Percentiles rank a stretch among this genome's conserved stretches.
Evolutionary conservation across 2,888 invertebrate species (phyloP).

Genomic region (Calliphora vomitoria): DNA sequence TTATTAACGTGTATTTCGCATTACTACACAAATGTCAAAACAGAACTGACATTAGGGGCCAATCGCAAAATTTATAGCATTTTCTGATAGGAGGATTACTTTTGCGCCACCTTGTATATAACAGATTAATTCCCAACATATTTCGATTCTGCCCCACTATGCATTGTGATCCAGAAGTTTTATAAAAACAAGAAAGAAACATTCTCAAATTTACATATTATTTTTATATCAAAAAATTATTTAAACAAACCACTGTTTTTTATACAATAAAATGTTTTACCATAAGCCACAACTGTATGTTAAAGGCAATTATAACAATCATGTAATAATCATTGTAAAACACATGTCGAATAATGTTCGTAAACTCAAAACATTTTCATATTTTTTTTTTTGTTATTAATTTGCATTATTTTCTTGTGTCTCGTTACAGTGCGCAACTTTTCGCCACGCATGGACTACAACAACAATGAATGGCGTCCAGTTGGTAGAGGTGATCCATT

Average conservation of each 20-base stretch:
- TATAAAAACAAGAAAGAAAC: too few relatives aligned
- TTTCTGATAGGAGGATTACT: too few relatives aligned
- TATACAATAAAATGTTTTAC: not conserved
- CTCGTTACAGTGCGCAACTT: constrained; percentile 83
- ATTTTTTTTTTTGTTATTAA: constrained; percentile 64
- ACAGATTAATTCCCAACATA: too few relatives aligned
- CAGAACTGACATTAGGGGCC: too few relatives aligned
- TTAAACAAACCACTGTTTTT: not conserved
- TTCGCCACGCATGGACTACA: constrained; percentile 92
- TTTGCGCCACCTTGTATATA: too few relatives aligned
- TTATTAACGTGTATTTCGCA: too few relatives aligned
- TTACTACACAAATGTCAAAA: too few relatives aligned
- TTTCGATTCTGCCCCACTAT: too few relatives aligned
- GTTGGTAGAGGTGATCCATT: constrained; percentile 92
- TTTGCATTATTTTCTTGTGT: constrained; percentile 42
- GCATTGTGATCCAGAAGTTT: too few relatives aligned
- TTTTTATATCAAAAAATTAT: too few relatives aligned
- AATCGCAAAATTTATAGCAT: too few relatives aligned
- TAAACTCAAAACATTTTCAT: constrained; percentile 62
- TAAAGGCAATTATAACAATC: constrained; percentile 73
- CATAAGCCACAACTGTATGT: not conserved
- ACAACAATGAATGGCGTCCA: constrained; percentile 92
- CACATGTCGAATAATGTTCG: constrained; percentile 53
- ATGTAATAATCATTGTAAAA: constrained; percentile 70
- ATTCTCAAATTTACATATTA: too few relatives aligned